A percentile compares a stretch with the other conserved stretches of the same genome.
These are phyloP conservation scores for Otus sunia DNA, from an alignment of 2,113 vertebrate species.

Conservation along the genomic window DNA sequence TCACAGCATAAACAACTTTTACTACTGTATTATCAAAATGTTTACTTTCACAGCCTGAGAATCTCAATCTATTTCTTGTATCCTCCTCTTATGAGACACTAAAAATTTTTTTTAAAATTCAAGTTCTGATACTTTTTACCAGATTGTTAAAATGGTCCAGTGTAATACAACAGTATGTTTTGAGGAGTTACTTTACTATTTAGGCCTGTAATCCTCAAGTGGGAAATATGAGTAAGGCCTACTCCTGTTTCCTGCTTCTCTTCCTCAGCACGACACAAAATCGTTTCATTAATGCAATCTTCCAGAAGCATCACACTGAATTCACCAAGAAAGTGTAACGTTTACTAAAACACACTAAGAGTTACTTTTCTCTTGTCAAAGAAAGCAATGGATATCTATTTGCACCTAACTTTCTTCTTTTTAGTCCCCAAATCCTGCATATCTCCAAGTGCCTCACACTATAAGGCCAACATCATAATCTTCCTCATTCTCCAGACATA, in stretches of 20 bases:
- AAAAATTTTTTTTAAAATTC: background rate
- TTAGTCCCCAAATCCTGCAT: background rate
- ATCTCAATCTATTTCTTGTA: background rate
- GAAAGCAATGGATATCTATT: background rate
- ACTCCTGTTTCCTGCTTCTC: background rate
- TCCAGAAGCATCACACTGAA: background rate
- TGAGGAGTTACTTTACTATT: background rate
- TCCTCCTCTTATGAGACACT: background rate
- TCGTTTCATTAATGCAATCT: background rate
- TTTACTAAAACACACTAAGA: background rate
- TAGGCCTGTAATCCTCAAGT: background rate
- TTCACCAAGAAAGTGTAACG: background rate
- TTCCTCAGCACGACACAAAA: background rate
- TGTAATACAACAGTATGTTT: background rate
- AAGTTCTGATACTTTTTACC: background rate
- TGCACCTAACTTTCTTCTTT: background rate
- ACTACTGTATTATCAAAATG: background rate
- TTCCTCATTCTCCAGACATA: background rate
- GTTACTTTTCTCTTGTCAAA: background rate
- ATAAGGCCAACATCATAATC: background rate
- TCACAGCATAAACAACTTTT: background rate
- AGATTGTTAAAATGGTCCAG: background rate
- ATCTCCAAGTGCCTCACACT: background rate
- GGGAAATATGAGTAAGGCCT: background rate
- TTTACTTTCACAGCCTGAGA: background rate